These are phyloP conservation scores for Molossus molossus DNA, from an alignment of 2,797 vertebrate species.

Conservation along the genomic window DNA sequence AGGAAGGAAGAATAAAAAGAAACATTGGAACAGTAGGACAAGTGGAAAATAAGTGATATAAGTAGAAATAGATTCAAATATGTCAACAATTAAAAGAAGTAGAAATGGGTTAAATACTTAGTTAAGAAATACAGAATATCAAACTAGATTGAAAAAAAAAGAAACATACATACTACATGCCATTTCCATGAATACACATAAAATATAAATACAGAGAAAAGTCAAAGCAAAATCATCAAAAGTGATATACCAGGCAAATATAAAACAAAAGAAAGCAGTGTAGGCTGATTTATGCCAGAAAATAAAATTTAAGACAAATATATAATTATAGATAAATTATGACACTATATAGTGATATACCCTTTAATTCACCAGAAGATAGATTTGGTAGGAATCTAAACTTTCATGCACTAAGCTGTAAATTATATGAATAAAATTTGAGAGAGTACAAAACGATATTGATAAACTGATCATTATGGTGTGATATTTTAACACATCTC, in stretches of 20 bases:
- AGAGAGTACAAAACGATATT: not conserved
- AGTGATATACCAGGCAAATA: not conserved
- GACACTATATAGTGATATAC: not conserved
- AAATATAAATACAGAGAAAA: not conserved
- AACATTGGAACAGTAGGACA: not conserved
- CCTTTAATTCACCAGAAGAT: not conserved
- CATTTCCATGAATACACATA: not conserved
- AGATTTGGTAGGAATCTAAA: not conserved
- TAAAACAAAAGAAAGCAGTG: not conserved
- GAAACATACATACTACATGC: not conserved
- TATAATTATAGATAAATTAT: not conserved
- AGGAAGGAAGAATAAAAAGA: slow-evolving; percentile 21
- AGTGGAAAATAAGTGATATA: not conserved
- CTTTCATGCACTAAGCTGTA: not conserved
- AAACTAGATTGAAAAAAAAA: not conserved
- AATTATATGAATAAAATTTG: not conserved
- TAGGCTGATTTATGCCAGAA: not conserved
- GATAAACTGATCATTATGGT: not conserved
- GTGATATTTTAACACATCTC: not conserved
- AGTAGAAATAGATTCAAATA: not conserved
- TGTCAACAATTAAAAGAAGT: not conserved
- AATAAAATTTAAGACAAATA: slow-evolving; percentile 8
- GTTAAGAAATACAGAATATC: not conserved
- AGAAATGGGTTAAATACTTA: not conserved
- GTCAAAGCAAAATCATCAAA: not conserved